Evolutionary conservation across 2,888 invertebrate genomes (phyloP).

Genomic region (Isotomurus palustris): DNA sequence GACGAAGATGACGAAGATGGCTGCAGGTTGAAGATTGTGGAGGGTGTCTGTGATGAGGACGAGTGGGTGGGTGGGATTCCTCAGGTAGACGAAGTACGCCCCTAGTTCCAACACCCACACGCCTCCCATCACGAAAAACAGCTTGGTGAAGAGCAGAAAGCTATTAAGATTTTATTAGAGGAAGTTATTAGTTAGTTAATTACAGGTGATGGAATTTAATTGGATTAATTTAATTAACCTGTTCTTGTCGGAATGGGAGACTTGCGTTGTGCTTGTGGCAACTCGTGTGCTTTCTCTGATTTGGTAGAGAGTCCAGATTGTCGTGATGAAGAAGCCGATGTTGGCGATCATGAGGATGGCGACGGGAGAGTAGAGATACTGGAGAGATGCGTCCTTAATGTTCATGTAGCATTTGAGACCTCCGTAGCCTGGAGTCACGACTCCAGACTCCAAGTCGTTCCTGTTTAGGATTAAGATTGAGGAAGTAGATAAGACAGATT

Average conservation of each 20-base stretch:
- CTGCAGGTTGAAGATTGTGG: constrained; percentile 28
- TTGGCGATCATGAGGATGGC: constrained; percentile 20
- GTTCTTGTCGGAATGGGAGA: constrained; percentile 15
- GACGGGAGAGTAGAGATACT: constrained; percentile 26
- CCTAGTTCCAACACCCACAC: constrained; percentile 28
- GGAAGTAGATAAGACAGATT: no score
- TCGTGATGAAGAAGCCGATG: constrained; percentile 21
- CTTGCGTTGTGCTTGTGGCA: constrained; percentile 25
- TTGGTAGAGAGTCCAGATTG: constrained; percentile 23
- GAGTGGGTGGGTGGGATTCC: not conserved
- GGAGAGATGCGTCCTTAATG: constrained; percentile 16
- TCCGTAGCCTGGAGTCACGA: constrained; percentile 26
- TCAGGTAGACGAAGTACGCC: constrained; percentile 12
- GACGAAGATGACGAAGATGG: constrained; percentile 33
- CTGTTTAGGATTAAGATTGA: constrained; percentile 3
- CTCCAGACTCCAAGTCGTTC: constrained; percentile 14
- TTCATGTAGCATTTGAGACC: constrained; percentile 25
- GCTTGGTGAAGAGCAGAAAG: constrained; percentile 24
- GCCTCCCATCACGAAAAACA: constrained; percentile 34
- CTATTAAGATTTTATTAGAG: constrained; percentile 15
- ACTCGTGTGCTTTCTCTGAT: constrained; percentile 32
- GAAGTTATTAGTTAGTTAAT: not conserved
- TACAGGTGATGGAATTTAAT: not conserved
- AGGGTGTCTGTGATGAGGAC: constrained; percentile 24
- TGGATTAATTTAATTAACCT: constrained; percentile 13